Conservation (phyloP, 1,140 invertebrate species). For the Antheraea mylitta region DNA sequence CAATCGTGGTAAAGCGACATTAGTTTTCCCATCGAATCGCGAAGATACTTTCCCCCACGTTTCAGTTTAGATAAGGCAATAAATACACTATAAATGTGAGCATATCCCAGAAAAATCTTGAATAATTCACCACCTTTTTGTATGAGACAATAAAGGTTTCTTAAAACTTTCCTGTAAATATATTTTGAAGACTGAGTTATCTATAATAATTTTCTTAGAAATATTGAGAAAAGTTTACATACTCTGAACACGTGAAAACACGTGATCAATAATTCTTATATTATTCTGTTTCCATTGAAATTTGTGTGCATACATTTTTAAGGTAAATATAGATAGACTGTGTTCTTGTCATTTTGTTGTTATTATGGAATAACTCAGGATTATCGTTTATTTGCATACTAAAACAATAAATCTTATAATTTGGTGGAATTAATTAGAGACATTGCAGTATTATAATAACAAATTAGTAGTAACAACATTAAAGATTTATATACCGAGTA, state of each 20-base stretch:
- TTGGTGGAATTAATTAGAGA: no score
- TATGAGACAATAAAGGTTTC: conserved; percentile 81
- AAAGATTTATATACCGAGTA: no score
- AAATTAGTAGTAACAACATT: no score
- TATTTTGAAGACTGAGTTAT: neutral
- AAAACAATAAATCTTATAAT: no score
- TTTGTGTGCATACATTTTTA: conserved; percentile 81
- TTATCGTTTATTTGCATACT: conserved; percentile 16
- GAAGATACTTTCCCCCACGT: conserved; percentile 85
- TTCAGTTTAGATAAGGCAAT: conserved; percentile 78
- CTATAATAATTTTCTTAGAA: neutral
- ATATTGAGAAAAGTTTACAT: conserved; percentile 42
- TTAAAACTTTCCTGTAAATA: no score
- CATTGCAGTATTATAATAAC: no score
- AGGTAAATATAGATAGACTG: conserved; percentile 83
- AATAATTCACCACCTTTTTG: conserved; percentile 84
- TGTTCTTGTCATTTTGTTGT: conserved; percentile 83
- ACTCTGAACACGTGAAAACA: conserved; percentile 86
- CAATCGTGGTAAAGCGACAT: conserved; percentile 84
- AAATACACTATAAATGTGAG: no score
- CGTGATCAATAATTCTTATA: conserved; percentile 86
- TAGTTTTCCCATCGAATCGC: conserved; percentile 82
- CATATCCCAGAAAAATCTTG: conserved; percentile 85
- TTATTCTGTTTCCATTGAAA: conserved; percentile 80
- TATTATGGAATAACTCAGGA: conserved; percentile 82